Evolutionary conservation across 2,888 invertebrate species (phyloP), one percentile per base, ranked within the genome.

Genomic region (Iselma pallidipennis): DNA sequence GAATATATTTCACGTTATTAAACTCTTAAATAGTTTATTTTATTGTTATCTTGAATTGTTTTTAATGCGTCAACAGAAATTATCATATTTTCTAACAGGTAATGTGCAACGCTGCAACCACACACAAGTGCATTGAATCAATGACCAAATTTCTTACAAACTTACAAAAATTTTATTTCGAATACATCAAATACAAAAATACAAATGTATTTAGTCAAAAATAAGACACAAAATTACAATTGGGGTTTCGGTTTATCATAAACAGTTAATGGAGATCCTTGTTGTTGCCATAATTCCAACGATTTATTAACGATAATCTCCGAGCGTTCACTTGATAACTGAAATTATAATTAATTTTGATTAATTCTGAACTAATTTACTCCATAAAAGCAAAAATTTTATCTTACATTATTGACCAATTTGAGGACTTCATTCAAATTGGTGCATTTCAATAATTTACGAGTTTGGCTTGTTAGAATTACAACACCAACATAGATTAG

Each of bases 251-350:
- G 77, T 68, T 79, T 80, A 66, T 81, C 81, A 66, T 81, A 75
- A 42, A 80, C 68, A 21, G 80, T 80, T 29, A 84, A 76, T 21
- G 83, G 82, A 63, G 85, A 89, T 59, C 92, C 92, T 78, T 92
- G 89, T 76, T 90, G 90, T 76, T 92, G 92, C 92, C 94, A 94
- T 70, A 91, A 84, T 73, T 94, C 94, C 5, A 95, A 91, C 1
- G 93, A 91, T 81, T 94, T 92, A 76, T 91, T 93, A 0, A 92
- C 92, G 63, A 94, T 90, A 2, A 91, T 87, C 77, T 94, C 94
- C 67, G 91, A 89, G 70, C 87, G 88, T 80, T 95, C 92, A 76
- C 92, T 45, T 9, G 45, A 45, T 2, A 45, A 45, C 90, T 3
- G 90, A 87, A 69, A 92, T 87, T 92, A 92, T 77, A 49, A 83